phyloP scores from a whole-genome alignment of 1,140 invertebrate genomes.

The Drosophila obscura region DNA sequence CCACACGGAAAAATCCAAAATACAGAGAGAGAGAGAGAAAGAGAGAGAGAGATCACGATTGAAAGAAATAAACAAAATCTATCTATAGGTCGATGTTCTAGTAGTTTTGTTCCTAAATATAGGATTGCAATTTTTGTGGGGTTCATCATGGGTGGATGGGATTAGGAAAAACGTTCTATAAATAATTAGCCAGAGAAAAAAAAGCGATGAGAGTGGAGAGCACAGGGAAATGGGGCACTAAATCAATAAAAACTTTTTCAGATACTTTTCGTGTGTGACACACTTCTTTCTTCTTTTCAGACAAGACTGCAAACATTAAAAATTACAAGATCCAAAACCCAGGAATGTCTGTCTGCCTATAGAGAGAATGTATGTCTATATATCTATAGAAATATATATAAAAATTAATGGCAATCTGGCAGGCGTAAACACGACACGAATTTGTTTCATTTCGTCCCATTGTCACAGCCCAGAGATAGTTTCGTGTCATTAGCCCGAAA shows the following conservation, averaged over 20 bases:
- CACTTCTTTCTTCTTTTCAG: constrained; percentile 53
- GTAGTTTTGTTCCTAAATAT: constrained; percentile 41
- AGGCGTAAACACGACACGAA: constrained; percentile 70
- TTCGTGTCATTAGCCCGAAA: constrained; percentile 53
- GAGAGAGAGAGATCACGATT: not conserved
- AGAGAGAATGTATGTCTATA: constrained; percentile 23
- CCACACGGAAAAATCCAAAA: constrained; percentile 25
- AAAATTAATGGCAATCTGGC: constrained; percentile 76
- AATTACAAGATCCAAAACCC: constrained; percentile 71
- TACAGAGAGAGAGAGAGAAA: constrained; percentile 5
- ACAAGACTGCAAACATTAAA: constrained; percentile 76
- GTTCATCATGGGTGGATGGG: constrained; percentile 49
- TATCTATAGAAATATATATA: constrained; percentile 41
- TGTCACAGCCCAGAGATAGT: constrained; percentile 48
- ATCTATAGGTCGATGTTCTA: constrained; percentile 49
- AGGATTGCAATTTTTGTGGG: constrained; percentile 58
- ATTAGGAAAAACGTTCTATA: constrained; percentile 18
- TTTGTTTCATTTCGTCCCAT: constrained; percentile 68
- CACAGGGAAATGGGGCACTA: constrained; percentile 45
- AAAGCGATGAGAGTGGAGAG: not conserved
- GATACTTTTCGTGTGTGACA: constrained; percentile 55
- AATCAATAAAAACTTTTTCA: constrained; percentile 48
- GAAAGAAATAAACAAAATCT: constrained; percentile 51
- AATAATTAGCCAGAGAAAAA: constrained; percentile 8
- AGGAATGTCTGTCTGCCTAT: constrained; percentile 35